Evolutionary conservation across 2,113 vertebrate species (phyloP).

Genomic region (Shinisaurus crocodilurus): DNA sequence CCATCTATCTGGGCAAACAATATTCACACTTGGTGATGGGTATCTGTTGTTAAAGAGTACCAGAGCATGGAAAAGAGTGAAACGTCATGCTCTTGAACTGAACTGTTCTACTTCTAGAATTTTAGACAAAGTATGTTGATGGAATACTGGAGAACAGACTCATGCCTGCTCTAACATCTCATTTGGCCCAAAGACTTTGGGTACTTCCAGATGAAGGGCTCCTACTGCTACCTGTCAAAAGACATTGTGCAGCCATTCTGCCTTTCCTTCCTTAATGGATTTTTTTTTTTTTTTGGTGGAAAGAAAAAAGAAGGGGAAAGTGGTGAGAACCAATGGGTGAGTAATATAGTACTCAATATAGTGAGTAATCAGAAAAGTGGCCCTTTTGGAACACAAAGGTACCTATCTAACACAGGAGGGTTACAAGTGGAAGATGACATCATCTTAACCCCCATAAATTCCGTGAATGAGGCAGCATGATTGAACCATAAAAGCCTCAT

Average conservation of each 20-base stretch:
- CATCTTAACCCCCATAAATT: not conserved
- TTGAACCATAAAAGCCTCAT: not conserved
- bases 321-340: no score
- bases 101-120: constrained; percentile 54
- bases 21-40: constrained; percentile 53
- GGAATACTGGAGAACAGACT: constrained; percentile 31
- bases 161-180: not conserved
- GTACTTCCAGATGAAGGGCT: not conserved
- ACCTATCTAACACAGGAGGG: no score
- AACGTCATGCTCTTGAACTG: constrained; percentile 55
- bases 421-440: not conserved
- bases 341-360: no score
- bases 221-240: not conserved
- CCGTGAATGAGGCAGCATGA: not conserved
- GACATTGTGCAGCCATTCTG: not conserved
- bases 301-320: not conserved
- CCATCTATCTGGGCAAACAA: not conserved
- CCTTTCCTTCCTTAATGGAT: not conserved
- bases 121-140: constrained; percentile 10
- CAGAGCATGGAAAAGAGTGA: constrained; percentile 43
- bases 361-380: no score
- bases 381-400: no score
- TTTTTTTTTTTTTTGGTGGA: not conserved
- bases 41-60: constrained; percentile 45
- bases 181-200: not conserved